These are phyloP conservation scores for Diloba caeruleocephala DNA, from an alignment of 2,888 invertebrate genomes.

Conservation along the genomic window DNA sequence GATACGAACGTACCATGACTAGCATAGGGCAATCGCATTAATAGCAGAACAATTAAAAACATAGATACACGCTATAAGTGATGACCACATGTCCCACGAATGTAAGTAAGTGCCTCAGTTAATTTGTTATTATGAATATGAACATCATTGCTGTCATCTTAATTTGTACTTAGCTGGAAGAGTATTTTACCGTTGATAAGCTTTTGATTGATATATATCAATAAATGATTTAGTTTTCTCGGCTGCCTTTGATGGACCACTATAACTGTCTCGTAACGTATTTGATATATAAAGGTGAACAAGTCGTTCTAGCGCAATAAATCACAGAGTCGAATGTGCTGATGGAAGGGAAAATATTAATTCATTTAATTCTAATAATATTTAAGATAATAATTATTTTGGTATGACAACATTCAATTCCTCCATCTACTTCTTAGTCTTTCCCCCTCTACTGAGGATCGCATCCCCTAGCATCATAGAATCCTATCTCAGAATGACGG, in stretches of 20 bases:
- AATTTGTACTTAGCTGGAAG: conserved; percentile 29
- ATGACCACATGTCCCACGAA: conserved; percentile 62
- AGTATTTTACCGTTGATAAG: conserved; percentile 51
- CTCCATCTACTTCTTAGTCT: too few relatives aligned
- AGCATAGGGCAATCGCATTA: conserved; percentile 57
- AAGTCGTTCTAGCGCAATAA: conserved; percentile 9
- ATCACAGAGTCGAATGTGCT: conserved; percentile 9
- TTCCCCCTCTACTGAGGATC: too few relatives aligned
- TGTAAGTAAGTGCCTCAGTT: conserved; percentile 57
- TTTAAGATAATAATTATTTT: neutral
- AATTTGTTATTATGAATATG: conserved; percentile 51
- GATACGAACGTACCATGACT: conserved; percentile 56
- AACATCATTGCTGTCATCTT: conserved; percentile 40
- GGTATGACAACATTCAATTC: neutral
- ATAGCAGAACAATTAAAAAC: conserved; percentile 60
- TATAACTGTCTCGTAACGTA: conserved; percentile 10
- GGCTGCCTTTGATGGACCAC: conserved; percentile 20
- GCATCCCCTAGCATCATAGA: too few relatives aligned
- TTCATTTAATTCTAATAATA: neutral
- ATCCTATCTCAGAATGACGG: too few relatives aligned
- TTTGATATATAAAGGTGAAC: conserved; percentile 24
- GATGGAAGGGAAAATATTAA: conserved; percentile 9
- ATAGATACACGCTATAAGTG: conserved; percentile 58
- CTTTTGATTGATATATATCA: conserved; percentile 53
- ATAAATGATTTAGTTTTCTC: conserved; percentile 26